Percentiles rank a stretch among this genome's conserved stretches.
Evolutionary conservation across 2,888 invertebrate species (phyloP).

Genomic region (Tineola bisselliella): DNA sequence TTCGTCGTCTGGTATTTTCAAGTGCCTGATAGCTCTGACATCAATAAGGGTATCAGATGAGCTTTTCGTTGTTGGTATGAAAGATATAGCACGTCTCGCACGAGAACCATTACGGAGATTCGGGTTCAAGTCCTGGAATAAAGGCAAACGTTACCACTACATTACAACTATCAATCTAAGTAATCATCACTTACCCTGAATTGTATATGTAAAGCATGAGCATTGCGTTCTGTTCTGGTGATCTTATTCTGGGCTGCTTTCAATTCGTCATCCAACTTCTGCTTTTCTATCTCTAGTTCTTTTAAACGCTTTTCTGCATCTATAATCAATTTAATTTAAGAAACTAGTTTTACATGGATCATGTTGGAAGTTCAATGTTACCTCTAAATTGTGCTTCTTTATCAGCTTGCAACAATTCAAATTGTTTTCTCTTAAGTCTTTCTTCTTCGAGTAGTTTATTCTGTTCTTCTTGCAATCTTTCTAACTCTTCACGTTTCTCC

Average conservation of each 20-base stretch:
- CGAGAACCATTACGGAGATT: slow-evolving; percentile 66
- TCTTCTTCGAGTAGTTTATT: slow-evolving; percentile 77
- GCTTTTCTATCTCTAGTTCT: slow-evolving; percentile 76
- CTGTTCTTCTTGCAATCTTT: slow-evolving; percentile 82
- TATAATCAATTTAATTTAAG: slow-evolving; percentile 31
- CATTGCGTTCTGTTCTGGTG: slow-evolving; percentile 70
- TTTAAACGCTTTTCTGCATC: slow-evolving; percentile 77
- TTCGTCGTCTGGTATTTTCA: slow-evolving; percentile 46
- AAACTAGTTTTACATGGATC: background rate
- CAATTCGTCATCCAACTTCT: slow-evolving; percentile 75
- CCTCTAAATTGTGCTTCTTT: slow-evolving; percentile 77
- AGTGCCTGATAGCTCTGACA: slow-evolving; percentile 48
- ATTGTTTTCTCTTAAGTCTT: slow-evolving; percentile 76
- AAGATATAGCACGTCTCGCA: slow-evolving; percentile 74
- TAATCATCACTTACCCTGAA: slow-evolving; percentile 33
- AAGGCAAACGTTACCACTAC: too few relatives aligned
- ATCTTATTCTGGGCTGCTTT: slow-evolving; percentile 76
- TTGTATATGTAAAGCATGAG: slow-evolving; percentile 51
- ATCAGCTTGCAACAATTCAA: slow-evolving; percentile 75
- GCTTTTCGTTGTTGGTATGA: slow-evolving; percentile 73
- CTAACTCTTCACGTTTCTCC: slow-evolving; percentile 83
- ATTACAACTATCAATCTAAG: slow-evolving; percentile 9
- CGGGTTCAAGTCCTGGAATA: slow-evolving; percentile 58
- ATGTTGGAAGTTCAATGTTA: slow-evolving; percentile 25
- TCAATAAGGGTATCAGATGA: slow-evolving; percentile 61